phyloP scores from a whole-genome alignment of 2,888 invertebrate genomes.

The Argyra leucocephala region DNA sequence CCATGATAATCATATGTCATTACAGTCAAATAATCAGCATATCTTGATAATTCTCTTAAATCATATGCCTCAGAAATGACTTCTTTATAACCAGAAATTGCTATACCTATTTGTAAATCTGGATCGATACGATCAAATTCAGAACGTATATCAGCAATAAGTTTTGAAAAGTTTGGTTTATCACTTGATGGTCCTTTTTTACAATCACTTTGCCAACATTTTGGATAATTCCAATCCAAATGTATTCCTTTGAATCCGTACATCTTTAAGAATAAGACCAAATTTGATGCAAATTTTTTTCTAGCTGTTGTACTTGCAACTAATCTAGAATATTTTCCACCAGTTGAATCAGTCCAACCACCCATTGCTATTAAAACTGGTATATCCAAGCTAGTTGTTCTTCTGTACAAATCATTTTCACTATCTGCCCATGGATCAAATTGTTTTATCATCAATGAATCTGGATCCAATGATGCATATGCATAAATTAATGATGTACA shows the following conservation, averaged over 20 bases:
- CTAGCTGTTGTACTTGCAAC: slow-evolving; percentile 59
- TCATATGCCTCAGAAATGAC: slow-evolving; percentile 83
- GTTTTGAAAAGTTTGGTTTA: slow-evolving; percentile 64
- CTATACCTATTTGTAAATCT: slow-evolving; percentile 66
- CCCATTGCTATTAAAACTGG: slow-evolving; percentile 71
- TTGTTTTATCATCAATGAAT: slow-evolving; percentile 63
- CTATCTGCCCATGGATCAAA: slow-evolving; percentile 84
- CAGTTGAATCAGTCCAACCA: slow-evolving; percentile 91
- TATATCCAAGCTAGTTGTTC: slow-evolving; percentile 59
- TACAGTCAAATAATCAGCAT: slow-evolving; percentile 70
- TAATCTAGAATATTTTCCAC: slow-evolving; percentile 74
- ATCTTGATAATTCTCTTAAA: slow-evolving; percentile 55
- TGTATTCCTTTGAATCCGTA: slow-evolving; percentile 80
- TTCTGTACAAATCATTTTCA: slow-evolving; percentile 73
- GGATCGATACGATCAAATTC: slow-evolving; percentile 35
- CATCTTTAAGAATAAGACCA: slow-evolving; percentile 59
- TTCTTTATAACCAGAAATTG: slow-evolving; percentile 83
- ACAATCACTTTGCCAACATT: slow-evolving; percentile 87
- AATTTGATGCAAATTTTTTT: slow-evolving; percentile 59
- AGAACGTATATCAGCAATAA: slow-evolving; percentile 53
- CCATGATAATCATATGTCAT: slow-evolving; percentile 88
- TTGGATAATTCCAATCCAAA: slow-evolving; percentile 91
- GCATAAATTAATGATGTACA: slow-evolving; percentile 87
- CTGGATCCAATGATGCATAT: slow-evolving; percentile 76
- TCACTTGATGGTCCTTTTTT: slow-evolving; percentile 69